Percentiles rank a stretch among this genome's conserved stretches.
phyloP scores from a whole-genome alignment of 2,797 vertebrate genomes.

The Monodelphis domestica region DNA sequence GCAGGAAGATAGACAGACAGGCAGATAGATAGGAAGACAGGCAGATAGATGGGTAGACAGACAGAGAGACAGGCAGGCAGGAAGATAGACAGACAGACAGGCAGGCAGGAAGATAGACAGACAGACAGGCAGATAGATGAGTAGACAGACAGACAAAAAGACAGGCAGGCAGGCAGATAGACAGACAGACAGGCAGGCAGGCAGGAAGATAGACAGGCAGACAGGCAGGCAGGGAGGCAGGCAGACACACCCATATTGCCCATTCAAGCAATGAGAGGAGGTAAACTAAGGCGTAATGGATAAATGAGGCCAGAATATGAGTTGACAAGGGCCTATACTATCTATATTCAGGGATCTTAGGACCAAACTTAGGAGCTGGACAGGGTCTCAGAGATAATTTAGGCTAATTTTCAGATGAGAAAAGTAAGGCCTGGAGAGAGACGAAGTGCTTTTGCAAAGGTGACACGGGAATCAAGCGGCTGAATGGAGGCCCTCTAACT shows the following conservation, averaged over 20 bases:
- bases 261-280: neutral
- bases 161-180: neutral
- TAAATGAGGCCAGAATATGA: neutral
- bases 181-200: neutral
- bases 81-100: neutral
- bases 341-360: neutral
- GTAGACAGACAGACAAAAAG: too few species aligned
- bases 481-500: neutral
- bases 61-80: neutral
- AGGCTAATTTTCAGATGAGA: neutral
- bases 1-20: neutral
- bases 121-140: too few species aligned
- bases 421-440: neutral
- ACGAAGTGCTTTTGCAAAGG: neutral
- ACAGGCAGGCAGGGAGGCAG: neutral
- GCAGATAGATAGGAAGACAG: too few species aligned
- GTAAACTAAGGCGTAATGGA: neutral
- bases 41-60: too few species aligned
- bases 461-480: neutral
- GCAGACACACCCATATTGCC: too few species aligned
- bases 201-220: too few species aligned
- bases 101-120: too few species aligned
- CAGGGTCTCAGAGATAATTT: neutral
- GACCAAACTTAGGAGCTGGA: neutral
- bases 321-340: neutral